Conservation (phyloP, 2,797 vertebrate genomes). For the Microchirus variegatus region DNA sequence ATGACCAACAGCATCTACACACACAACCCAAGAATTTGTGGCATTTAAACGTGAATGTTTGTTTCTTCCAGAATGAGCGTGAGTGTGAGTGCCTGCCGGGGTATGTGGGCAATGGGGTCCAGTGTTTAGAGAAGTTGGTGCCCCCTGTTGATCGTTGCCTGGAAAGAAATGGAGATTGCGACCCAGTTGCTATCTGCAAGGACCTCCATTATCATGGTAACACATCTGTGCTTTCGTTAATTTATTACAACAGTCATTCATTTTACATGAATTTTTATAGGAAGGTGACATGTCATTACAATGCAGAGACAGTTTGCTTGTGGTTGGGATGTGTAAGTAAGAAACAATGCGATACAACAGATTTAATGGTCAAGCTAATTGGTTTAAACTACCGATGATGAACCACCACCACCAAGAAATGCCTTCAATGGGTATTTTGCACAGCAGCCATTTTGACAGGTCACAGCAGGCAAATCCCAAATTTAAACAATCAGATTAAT, state of each 20-base stretch:
- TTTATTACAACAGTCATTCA: background rate
- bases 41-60: background rate
- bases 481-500: too few relatives aligned
- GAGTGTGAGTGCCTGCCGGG: slow-evolving; percentile 87
- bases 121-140: slow-evolving; percentile 86
- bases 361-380: too few relatives aligned
- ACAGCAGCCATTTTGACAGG: too few relatives aligned
- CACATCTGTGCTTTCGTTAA: background rate
- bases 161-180: slow-evolving; percentile 85
- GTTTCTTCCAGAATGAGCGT: slow-evolving; percentile 83
- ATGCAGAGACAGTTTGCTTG: too few relatives aligned
- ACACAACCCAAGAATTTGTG: background rate
- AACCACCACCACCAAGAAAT: too few relatives aligned
- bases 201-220: slow-evolving; percentile 88
- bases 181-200: slow-evolving; percentile 85
- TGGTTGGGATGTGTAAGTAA: too few relatives aligned
- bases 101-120: slow-evolving; percentile 90
- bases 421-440: too few relatives aligned
- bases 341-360: too few relatives aligned
- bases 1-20: background rate
- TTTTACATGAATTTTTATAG: background rate
- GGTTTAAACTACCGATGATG: too few relatives aligned
- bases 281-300: background rate
- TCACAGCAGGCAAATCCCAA: too few relatives aligned
- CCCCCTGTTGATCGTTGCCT: slow-evolving; percentile 90